Evolutionary conservation across 2,113 vertebrate species (phyloP).

Genomic region (Aspidoscelis tigris): DNA sequence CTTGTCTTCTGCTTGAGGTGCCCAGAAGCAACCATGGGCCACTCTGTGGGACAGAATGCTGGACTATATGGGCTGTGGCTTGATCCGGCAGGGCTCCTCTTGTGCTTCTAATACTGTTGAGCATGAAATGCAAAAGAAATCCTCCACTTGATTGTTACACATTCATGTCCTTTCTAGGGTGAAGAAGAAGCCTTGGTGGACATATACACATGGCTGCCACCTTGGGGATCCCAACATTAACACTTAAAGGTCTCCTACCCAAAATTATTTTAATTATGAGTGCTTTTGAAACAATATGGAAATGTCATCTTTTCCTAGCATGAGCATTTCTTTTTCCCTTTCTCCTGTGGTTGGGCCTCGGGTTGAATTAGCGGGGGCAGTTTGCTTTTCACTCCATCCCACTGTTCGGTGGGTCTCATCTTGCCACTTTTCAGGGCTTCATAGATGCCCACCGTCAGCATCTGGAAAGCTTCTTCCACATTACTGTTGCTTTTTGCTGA

Average conservation of each 20-base stretch:
- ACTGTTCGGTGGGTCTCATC: slow-evolving; percentile 70
- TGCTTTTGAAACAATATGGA: neutral
- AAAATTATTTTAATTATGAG: neutral
- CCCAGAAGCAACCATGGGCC: no score
- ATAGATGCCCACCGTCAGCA: slow-evolving; percentile 75
- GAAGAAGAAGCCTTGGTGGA: no score
- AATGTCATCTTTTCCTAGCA: slow-evolving; percentile 46
- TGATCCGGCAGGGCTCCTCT: no score
- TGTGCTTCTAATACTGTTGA: no score
- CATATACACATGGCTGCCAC: no score
- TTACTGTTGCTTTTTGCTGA: slow-evolving; percentile 81
- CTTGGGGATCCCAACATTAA: neutral
- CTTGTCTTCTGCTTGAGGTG: no score
- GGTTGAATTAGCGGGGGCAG: neutral
- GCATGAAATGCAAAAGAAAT: no score
- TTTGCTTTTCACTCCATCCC: slow-evolving; percentile 81
- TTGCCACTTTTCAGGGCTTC: slow-evolving; percentile 73
- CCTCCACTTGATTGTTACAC: no score
- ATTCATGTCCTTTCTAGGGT: no score
- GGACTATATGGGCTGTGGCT: no score
- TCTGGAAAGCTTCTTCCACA: slow-evolving; percentile 77
- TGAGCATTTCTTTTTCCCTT: slow-evolving; percentile 27
- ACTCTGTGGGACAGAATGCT: no score
- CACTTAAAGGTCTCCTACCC: neutral
- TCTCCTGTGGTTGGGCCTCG: neutral